phyloP scores from a whole-genome alignment of 1,140 invertebrate species.

The Magallana angulata region DNA sequence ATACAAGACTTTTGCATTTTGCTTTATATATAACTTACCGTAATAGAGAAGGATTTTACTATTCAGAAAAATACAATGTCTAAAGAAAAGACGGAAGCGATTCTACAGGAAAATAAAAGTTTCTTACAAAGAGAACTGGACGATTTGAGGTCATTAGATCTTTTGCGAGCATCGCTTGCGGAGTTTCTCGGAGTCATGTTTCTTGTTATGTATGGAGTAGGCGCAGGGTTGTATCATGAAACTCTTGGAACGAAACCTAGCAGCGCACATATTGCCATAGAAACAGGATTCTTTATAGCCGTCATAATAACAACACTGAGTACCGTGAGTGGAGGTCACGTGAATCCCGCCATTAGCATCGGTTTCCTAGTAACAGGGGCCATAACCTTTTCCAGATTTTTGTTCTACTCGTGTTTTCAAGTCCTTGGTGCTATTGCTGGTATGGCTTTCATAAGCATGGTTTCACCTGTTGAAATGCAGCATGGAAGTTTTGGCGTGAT shows the following conservation, averaged over 20 bases:
- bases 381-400: constrained; percentile 86
- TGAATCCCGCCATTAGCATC: constrained; percentile 77
- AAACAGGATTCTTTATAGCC: constrained; percentile 68
- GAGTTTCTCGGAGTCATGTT: constrained; percentile 71
- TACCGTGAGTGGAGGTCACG: constrained; percentile 74
- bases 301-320: constrained; percentile 65
- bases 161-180: constrained; percentile 68
- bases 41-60: too few species aligned
- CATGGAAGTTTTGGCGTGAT: constrained; percentile 63
- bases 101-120: neutral
- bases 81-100: neutral
- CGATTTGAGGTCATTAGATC: constrained; percentile 65
- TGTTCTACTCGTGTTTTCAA: constrained; percentile 80
- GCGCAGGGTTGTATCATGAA: constrained; percentile 54
- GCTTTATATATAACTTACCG: too few species aligned
- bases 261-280: constrained; percentile 55
- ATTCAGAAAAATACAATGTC: neutral
- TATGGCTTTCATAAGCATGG: constrained; percentile 63
- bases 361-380: constrained; percentile 84
- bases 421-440: constrained; percentile 69
- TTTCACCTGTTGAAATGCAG: constrained; percentile 58
- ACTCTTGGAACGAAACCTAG: constrained; percentile 28
- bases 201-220: constrained; percentile 63
- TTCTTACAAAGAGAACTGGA: constrained; percentile 55
- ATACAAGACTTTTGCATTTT: too few species aligned